Evolutionary conservation across 2,888 invertebrate genomes (phyloP), one percentile per base, ranked within the genome.

Genomic region (Synergus gifuensis): DNA sequence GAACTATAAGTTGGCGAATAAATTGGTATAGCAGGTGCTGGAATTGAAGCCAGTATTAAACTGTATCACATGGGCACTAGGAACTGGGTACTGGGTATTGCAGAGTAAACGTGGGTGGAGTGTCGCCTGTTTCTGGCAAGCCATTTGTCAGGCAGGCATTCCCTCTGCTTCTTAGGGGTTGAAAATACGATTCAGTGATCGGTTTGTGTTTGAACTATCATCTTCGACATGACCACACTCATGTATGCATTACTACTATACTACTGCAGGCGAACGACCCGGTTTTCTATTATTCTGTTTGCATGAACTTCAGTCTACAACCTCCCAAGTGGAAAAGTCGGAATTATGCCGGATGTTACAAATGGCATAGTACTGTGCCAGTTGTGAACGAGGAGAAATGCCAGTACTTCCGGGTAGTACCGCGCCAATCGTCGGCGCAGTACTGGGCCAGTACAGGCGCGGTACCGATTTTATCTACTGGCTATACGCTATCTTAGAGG

Each of bases 61-160:
- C 82, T 82, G 84, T 84, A 86, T 86, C 85, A 86, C 81, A 76
- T 79, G 82, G 78, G 81, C 83, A 83, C 85, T 83, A 81, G 36
- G 36, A 36, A 36, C 36, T 36, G 36, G 36, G 36, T 36, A 36
- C 36, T 36, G 5, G 5, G 36, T 36, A 36, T 84, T 83, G 82
- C 83, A 85, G 85, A 85, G 82, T 83, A 85, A 87, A 86, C 78
- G 85, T 82, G 81, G 82, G 82, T 83, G 83, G 85, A 83, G 84
- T 85, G 86, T 86, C 85, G 88, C 82, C 87, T 88, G 89, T 82
- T 86, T 86, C 87, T 89, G 89, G 87, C 90, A 89, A 89, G 88
- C 88, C 87, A 90, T 90, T 90, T 89, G 85, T 89, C 88, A 90
- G 85, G 40, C 69, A 58, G 62, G 60, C 83, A 82, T 85, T 82